Evolutionary conservation across 2,888 invertebrate species (phyloP).

Genomic region (Cheilosia urbana): DNA sequence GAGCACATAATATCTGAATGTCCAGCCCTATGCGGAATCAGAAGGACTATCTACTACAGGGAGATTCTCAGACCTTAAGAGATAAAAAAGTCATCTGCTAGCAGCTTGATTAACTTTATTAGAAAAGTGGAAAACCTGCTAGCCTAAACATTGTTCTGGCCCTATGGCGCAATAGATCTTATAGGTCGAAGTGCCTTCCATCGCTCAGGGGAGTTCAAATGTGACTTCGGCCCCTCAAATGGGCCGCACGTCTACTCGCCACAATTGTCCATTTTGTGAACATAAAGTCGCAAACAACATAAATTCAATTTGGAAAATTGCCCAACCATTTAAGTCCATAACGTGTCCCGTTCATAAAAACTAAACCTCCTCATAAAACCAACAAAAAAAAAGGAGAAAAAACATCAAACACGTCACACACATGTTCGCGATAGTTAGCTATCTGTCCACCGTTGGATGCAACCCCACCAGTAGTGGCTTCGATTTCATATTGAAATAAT

Average conservation of each 20-base stretch:
- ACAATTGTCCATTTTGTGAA: conserved; percentile 19
- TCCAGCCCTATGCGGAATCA: no score
- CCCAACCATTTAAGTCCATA: conserved; percentile 66
- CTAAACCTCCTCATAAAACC: conserved; percentile 55
- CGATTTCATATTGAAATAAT: conserved; percentile 75
- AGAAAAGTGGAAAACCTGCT: no score
- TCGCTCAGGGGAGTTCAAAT: no score
- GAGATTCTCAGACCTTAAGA: no score
- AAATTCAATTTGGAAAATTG: conserved; percentile 72
- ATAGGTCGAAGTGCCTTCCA: no score
- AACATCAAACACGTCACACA: conserved; percentile 35
- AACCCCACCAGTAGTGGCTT: conserved; percentile 15
- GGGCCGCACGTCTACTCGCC: not conserved
- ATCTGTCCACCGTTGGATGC: conserved; percentile 14
- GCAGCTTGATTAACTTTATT: no score
- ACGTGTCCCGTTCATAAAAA: conserved; percentile 70
- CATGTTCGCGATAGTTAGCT: conserved; percentile 69
- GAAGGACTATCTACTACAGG: no score
- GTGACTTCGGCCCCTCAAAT: not conserved
- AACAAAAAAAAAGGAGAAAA: no score
- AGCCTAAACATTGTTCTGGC: no score
- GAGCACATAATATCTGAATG: no score
- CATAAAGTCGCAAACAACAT: conserved; percentile 27
- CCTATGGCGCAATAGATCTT: no score
- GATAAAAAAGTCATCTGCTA: no score